A percentile compares a stretch with the other conserved stretches of the same genome.
phyloP scores from a whole-genome alignment of 2,888 invertebrate species.

The Eupithecia inturbata region DNA sequence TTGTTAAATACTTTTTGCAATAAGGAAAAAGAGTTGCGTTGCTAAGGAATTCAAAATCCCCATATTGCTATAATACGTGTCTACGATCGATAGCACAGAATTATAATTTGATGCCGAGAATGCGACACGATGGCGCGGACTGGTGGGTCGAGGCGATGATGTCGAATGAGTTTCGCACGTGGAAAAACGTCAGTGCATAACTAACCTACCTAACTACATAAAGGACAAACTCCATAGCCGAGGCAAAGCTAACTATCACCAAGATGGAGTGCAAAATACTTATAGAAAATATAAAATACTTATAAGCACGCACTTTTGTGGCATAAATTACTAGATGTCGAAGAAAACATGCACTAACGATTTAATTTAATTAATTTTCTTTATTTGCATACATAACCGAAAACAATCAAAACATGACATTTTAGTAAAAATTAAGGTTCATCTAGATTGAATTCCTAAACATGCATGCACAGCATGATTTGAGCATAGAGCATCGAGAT shows the following conservation, averaged over 20 bases:
- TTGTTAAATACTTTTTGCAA: too few species aligned
- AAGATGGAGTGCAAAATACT: background rate
- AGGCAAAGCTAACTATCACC: background rate
- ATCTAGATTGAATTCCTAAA: too few species aligned
- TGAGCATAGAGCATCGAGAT: too few species aligned
- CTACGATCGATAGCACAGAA: background rate
- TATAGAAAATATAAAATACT: too few species aligned
- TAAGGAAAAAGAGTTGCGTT: background rate
- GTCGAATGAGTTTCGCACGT: slow-evolving; percentile 1
- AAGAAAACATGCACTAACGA: background rate
- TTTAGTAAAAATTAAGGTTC: too few species aligned
- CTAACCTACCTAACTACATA: background rate
- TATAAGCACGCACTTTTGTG: background rate
- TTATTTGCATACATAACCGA: too few species aligned
- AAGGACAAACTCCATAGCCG: background rate
- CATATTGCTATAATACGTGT: background rate
- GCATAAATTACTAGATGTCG: background rate
- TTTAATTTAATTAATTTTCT: too few species aligned
- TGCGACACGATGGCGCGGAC: background rate
- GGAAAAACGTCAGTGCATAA: background rate
- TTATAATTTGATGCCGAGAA: background rate
- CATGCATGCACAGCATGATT: too few species aligned
- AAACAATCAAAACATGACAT: too few species aligned
- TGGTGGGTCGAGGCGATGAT: background rate
- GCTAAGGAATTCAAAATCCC: background rate